Evolutionary conservation across 2,888 invertebrate genomes (phyloP).

Genomic region (Lasioglossum figueresi): DNA sequence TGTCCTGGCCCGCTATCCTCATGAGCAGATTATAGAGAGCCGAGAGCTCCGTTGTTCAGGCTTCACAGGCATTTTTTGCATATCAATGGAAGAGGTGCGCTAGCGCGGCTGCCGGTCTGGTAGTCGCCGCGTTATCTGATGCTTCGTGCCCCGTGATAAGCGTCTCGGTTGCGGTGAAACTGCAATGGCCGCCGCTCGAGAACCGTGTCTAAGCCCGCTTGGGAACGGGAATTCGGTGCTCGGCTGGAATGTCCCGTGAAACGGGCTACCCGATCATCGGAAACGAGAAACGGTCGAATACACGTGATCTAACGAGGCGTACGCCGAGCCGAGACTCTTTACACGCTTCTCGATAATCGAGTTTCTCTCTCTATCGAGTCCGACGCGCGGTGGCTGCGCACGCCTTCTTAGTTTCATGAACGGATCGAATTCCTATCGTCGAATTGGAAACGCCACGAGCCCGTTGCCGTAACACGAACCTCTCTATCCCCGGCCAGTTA

Average conservation of each 20-base stretch:
- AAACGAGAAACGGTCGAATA: constrained; percentile 3
- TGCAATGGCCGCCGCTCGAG: constrained; percentile 14
- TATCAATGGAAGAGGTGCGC: constrained; percentile 44
- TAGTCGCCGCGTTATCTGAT: constrained; percentile 50
- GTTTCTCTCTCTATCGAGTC: background rate
- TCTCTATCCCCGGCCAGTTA: background rate
- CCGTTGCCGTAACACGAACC: constrained; percentile 8
- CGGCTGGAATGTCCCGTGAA: constrained; percentile 31
- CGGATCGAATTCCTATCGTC: constrained; percentile 10
- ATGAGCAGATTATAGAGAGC: constrained; percentile 7
- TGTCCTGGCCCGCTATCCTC: background rate
- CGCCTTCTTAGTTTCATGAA: constrained; percentile 7
- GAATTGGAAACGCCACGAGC: constrained; percentile 21
- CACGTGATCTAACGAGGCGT: constrained; percentile 22
- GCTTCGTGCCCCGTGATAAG: constrained; percentile 53
- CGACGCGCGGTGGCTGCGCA: background rate
- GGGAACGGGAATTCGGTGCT: constrained; percentile 39
- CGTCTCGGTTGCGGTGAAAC: constrained; percentile 31
- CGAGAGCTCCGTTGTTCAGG: constrained; percentile 8
- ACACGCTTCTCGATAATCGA: background rate
- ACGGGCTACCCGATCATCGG: constrained; percentile 6
- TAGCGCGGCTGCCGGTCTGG: constrained; percentile 20
- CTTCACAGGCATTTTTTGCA: constrained; percentile 45
- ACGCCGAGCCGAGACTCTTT: background rate
- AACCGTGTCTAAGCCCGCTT: constrained; percentile 9